Conservation (phyloP, 2,888 invertebrate genomes). For the Syrphus vitripennis region DNA sequence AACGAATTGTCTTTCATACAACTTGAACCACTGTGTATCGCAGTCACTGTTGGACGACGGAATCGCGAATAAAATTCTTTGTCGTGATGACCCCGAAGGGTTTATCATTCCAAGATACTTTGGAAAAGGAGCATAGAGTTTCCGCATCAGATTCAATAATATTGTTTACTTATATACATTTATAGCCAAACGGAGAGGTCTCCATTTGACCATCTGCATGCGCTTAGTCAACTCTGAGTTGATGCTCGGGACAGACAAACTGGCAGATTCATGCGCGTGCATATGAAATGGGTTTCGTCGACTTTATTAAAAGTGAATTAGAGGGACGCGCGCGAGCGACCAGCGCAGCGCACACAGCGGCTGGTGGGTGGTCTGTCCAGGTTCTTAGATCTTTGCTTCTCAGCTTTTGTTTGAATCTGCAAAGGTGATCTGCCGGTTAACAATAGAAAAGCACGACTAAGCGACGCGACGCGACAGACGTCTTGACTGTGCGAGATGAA, state of each 20-base stretch:
- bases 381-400: constrained; percentile 58
- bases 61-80: constrained; percentile 22
- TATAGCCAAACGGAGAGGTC: neutral
- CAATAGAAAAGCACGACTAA: constrained; percentile 38
- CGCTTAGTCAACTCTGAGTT: neutral
- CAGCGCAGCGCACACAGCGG: constrained; percentile 11
- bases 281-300: constrained; percentile 58
- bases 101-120: constrained; percentile 33
- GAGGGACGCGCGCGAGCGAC: constrained; percentile 50
- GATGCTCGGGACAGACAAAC: constrained; percentile 44
- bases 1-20: no score
- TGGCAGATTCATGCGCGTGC: constrained; percentile 63
- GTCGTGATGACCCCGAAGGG: constrained; percentile 67
- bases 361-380: constrained; percentile 65
- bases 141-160: constrained; percentile 47
- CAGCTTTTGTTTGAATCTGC: constrained; percentile 51
- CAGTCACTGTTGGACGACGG: neutral
- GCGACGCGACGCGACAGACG: neutral
- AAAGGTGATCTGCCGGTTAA: constrained; percentile 69
- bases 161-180: neutral
- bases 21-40: neutral
- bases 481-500: constrained; percentile 7
- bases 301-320: constrained; percentile 71
- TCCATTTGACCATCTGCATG: constrained; percentile 57
- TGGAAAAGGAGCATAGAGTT: constrained; percentile 15